Base-by-base conservation (phyloP, 2,888 invertebrate genomes). In the Xestoiulus laeticollis region DNA sequence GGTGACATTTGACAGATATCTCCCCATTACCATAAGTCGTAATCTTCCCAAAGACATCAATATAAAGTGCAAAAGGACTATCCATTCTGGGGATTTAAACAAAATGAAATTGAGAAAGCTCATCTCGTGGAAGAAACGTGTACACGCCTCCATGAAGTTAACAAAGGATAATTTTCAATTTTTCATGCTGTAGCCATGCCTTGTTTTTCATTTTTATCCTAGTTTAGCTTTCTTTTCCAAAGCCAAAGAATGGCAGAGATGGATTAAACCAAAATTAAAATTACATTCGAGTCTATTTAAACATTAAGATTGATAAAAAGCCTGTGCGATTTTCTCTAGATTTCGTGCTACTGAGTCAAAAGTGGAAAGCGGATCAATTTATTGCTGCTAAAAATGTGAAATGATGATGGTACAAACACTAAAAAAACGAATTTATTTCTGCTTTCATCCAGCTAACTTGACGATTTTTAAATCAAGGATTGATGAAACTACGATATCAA, bases 1-100 rank as follows among this genome's bases (percentile, higher is more conserved):
- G 68, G 68, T 68, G 68, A n/a, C 68, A 68, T 68, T 68, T 68
- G 68, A 68, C 68, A 68, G 68, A 68, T 68, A 68, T 68, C 68
- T 68, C 68, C 68, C 68, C 68, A 68, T 68, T 68, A 68, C 68
- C 68, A 68, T 68, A 68, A 26, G 68, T 68, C 68, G 68, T 68
- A 68, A 68, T 68, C 68, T 68, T 68, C 68, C 68, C 68, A 68
- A 26, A 68, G 68, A 68, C 68, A 68, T 68, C 68, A 26, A 68
- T 68, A 68, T 68, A 68, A 26, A 68, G 68, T 26, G 26, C 26
- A 1, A 68, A 68, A 68, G 68, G 68, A 68, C 68, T 68, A 68
- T 68, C 68, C 68, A 68, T 68, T 68, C 68, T 26, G 68, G 68
- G 68, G 68, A 68, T 68, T 68, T 68, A 68, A 26, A 26, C 68